A percentile compares a stretch with the other conserved stretches of the same genome.
Conservation (phyloP, 2,113 vertebrate species). For the Cichladusa arquata region DNA sequence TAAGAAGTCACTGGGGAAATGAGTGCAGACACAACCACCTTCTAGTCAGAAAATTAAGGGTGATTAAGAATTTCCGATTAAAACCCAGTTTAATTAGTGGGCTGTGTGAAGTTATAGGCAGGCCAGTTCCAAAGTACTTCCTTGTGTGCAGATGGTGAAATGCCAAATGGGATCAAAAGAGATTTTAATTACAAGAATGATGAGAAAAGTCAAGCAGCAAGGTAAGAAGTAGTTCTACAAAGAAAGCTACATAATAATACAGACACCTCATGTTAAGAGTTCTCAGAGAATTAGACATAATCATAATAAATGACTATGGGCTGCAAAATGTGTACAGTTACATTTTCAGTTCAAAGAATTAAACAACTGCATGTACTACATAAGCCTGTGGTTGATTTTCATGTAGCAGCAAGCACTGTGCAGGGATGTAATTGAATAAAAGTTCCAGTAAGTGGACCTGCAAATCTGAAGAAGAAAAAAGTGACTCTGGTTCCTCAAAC, state of each 20-base stretch:
- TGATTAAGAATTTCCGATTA: not conserved
- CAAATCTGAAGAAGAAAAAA: not conserved
- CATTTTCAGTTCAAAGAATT: not conserved
- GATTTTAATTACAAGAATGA: conserved; percentile 26
- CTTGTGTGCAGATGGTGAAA: conserved; percentile 22
- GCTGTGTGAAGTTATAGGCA: conserved; percentile 8
- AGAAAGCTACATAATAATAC: not conserved
- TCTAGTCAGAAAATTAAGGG: conserved; percentile 36
- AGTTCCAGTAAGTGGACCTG: no score
- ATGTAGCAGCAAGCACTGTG: not conserved
- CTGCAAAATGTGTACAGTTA: not conserved
- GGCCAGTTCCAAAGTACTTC: not conserved
- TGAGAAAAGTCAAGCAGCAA: not conserved
- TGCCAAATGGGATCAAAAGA: conserved; percentile 26
- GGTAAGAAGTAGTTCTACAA: not conserved
- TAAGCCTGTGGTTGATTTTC: not conserved
- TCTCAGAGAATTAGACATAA: not conserved
- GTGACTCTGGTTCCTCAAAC: not conserved
- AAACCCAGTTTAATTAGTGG: conserved; percentile 50
- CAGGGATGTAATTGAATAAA: not conserved
- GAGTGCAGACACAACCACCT: not conserved
- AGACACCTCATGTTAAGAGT: not conserved
- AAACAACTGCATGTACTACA: not conserved
- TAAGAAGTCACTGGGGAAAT: conserved; percentile 15
- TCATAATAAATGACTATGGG: not conserved